These are phyloP conservation scores for Saccopteryx leptura DNA, from an alignment of 2,113 vertebrate genomes.

Conservation along the genomic window DNA sequence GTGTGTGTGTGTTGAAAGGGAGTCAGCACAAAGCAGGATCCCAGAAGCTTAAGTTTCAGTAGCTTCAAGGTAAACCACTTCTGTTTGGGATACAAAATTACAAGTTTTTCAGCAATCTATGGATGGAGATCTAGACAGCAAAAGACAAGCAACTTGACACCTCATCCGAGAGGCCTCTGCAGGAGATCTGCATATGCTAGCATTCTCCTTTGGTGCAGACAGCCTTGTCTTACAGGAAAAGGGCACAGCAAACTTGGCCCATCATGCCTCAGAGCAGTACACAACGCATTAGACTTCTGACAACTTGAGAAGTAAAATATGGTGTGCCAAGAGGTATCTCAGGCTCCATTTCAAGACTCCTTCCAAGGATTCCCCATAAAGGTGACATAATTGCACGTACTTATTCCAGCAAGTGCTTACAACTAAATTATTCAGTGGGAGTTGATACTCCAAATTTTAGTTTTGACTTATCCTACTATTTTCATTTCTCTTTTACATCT, in stretches of 20 bases:
- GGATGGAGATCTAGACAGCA: neutral
- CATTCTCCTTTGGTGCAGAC: neutral
- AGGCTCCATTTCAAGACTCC: neutral
- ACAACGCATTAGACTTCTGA: neutral
- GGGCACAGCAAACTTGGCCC: neutral
- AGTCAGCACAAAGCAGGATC: neutral
- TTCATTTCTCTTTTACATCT: slow-evolving; percentile 40
- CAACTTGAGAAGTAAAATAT: neutral
- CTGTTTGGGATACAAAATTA: neutral
- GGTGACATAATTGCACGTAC: neutral
- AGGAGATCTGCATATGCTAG: neutral
- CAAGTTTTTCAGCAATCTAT: neutral
- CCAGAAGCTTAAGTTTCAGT: neutral
- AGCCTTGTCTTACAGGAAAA: neutral
- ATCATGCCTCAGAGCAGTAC: neutral
- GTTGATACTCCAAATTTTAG: neutral
- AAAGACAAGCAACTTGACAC: neutral
- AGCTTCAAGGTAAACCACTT: neutral
- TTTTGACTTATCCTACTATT: slow-evolving; percentile 30
- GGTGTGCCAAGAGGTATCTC: neutral
- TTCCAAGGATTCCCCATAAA: neutral
- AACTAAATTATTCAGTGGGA: neutral
- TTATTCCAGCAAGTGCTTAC: slow-evolving; percentile 8
- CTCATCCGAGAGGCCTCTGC: neutral
- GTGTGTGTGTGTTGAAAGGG: neutral